Conservation (phyloP, 2,888 invertebrate genomes). For the Corbicula japonica region DNA sequence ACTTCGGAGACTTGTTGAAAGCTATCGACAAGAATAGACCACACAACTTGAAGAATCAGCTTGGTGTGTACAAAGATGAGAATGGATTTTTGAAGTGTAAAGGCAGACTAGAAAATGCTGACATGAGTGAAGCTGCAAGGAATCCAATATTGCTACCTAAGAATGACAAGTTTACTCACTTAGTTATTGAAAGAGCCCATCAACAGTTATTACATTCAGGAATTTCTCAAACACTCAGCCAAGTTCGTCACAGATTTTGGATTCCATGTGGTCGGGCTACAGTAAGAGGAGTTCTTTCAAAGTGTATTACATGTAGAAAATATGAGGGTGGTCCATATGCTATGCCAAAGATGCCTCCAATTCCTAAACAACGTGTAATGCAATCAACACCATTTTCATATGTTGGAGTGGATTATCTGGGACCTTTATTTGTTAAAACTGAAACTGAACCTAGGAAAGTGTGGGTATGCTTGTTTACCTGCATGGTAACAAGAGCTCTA, state of each 20-base stretch:
- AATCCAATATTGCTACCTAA: slow-evolving; percentile 50
- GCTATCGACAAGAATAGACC: not conserved
- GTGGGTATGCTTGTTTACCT: slow-evolving; percentile 53
- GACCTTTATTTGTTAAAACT: slow-evolving; percentile 33
- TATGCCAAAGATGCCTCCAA: slow-evolving; percentile 47
- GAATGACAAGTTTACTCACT: slow-evolving; percentile 32
- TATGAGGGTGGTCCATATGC: slow-evolving; percentile 47
- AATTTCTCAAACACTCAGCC: slow-evolving; percentile 43
- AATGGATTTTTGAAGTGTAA: slow-evolving; percentile 44
- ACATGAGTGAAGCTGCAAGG: slow-evolving; percentile 43
- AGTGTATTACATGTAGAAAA: slow-evolving; percentile 34
- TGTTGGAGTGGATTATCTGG: slow-evolving; percentile 40
- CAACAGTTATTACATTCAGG: slow-evolving; percentile 48
- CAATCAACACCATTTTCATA: slow-evolving; percentile 32
- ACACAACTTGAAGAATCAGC: slow-evolving; percentile 21
- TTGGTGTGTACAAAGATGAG: slow-evolving; percentile 39
- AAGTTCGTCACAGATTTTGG: slow-evolving; percentile 28
- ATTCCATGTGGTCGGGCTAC: slow-evolving; percentile 41
- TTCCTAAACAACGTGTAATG: slow-evolving; percentile 32
- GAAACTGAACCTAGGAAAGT: slow-evolving; percentile 20
- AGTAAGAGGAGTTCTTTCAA: slow-evolving; percentile 26
- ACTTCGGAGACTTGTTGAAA: slow-evolving; percentile 10
- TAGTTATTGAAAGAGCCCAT: slow-evolving; percentile 47
- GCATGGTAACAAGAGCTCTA: slow-evolving; percentile 25
- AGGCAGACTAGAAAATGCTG: slow-evolving; percentile 50